These are phyloP conservation scores for Pristiophorus japonicus DNA, from an alignment of 2,113 vertebrate species.

Conservation along the genomic window DNA sequence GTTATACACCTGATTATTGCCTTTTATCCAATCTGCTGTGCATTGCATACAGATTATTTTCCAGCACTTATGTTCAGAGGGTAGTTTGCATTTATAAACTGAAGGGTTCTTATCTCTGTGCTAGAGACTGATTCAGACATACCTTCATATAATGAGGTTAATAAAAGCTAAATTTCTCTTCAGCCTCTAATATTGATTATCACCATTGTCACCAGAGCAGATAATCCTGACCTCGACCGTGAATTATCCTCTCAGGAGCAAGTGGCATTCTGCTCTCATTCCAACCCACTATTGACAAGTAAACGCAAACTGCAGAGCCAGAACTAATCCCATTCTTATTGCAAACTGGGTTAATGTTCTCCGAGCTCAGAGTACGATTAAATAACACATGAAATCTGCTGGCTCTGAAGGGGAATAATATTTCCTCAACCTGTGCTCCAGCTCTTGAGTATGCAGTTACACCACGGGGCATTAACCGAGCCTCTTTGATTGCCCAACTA, in stretches of 20 bases:
- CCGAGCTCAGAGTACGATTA: not conserved
- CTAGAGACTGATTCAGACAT: not conserved
- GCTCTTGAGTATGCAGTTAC: not conserved
- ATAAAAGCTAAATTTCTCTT: not conserved
- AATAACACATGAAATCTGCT: not conserved
- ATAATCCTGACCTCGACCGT: not conserved
- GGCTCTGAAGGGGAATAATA: not conserved
- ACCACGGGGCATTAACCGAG: not conserved
- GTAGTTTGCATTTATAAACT: not conserved
- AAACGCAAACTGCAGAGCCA: not conserved
- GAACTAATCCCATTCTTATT: slow-evolving; percentile 17
- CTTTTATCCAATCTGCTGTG: not conserved
- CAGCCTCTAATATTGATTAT: not conserved
- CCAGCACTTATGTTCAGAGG: too few relatives aligned
- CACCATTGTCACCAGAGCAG: not conserved
- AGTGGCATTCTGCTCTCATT: not conserved
- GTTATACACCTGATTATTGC: not conserved
- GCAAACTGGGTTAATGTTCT: not conserved
- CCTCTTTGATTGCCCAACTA: not conserved
- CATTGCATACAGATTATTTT: not conserved
- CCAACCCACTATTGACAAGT: not conserved
- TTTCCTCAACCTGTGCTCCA: not conserved
- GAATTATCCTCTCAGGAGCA: not conserved
- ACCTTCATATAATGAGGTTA: not conserved
- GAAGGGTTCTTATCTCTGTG: not conserved